Evolutionary conservation across 2,797 vertebrate genomes (phyloP).

Genomic region (Siniperca obscura): DNA sequence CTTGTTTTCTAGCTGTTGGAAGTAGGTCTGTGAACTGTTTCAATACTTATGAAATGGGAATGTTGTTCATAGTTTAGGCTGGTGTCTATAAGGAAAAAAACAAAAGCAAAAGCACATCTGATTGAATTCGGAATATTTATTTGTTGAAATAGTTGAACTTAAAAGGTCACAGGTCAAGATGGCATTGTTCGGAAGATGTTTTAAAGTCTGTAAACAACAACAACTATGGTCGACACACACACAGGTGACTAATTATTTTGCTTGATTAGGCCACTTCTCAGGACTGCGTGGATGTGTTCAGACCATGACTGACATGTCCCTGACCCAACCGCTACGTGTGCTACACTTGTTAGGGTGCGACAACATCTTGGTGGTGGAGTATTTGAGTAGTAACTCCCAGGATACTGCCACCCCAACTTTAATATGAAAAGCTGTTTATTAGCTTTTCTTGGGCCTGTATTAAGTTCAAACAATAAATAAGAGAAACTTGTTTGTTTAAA

Average conservation of each 20-base stretch:
- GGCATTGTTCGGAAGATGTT: background rate
- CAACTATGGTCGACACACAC: background rate
- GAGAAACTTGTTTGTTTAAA: background rate
- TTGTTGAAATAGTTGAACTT: conserved; percentile 35
- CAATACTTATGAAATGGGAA: background rate
- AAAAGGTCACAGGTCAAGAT: conserved; percentile 27
- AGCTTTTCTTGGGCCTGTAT: background rate
- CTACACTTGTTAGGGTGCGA: background rate
- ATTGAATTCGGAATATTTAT: conserved; percentile 43
- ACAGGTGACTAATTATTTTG: conserved; percentile 2
- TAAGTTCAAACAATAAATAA: conserved; percentile 74
- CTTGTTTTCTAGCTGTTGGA: background rate
- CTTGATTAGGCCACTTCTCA: background rate
- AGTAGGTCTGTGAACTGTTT: background rate
- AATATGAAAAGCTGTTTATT: background rate
- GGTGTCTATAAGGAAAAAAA: background rate
- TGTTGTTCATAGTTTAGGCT: conserved; percentile 1
- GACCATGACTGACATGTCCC: background rate
- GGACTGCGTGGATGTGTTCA: background rate
- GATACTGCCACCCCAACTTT: background rate
- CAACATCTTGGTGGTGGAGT: background rate
- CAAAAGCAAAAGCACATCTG: background rate
- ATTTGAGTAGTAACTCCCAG: background rate
- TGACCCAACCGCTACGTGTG: background rate
- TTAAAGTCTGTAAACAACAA: conserved; percentile 15